phyloP scores from a whole-genome alignment of 2,797 vertebrate genomes.

The Enteromius viviparus region DNA sequence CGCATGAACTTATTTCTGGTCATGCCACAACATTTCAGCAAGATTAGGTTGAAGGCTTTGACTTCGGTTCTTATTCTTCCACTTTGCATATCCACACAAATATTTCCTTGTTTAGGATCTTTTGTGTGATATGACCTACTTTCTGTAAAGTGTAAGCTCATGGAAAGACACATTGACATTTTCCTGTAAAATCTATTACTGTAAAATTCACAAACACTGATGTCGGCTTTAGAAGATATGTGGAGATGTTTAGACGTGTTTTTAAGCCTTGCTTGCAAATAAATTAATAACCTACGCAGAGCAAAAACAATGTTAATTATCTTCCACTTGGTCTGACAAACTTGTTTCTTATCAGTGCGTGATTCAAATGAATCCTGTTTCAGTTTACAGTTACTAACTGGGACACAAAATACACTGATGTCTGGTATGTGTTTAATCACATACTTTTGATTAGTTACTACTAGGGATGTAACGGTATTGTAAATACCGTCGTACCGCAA shows the following conservation, averaged over 20 bases:
- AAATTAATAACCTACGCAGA: background rate
- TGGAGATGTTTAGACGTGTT: background rate
- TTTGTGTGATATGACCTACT: constrained; percentile 18
- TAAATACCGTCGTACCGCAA: too few species aligned
- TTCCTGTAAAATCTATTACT: background rate
- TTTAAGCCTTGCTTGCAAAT: background rate
- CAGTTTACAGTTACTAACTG: background rate
- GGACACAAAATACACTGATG: background rate
- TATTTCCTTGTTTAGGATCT: background rate
- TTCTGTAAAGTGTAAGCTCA: constrained; percentile 7
- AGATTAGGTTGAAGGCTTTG: constrained; percentile 18
- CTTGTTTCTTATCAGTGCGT: background rate
- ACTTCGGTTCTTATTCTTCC: background rate
- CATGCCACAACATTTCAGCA: background rate
- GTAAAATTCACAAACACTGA: background rate
- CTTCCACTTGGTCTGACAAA: background rate
- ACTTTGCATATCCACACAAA: background rate
- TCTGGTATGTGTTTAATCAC: background rate
- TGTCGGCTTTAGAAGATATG: background rate
- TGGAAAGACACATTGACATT: background rate
- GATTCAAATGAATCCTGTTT: background rate
- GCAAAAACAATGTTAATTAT: background rate
- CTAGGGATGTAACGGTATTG: background rate
- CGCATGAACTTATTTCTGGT: background rate
- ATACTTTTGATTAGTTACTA: background rate